Percentiles rank a stretch among this genome's conserved stretches.
Conservation (phyloP, 2,888 invertebrate genomes). For the Drymonia ruficornis region DNA sequence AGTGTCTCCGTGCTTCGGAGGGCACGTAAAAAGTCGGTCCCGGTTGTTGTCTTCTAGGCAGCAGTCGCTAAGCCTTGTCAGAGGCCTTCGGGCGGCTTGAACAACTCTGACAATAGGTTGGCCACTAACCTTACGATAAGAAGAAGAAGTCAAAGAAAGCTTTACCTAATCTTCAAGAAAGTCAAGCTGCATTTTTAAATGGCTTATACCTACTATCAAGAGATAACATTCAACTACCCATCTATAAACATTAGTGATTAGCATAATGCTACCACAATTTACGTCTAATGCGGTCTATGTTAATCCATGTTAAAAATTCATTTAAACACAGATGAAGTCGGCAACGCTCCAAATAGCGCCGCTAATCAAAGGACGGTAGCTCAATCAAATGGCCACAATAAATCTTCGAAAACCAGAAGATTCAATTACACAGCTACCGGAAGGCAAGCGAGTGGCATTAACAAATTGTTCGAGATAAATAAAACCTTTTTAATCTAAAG, state of each 20-base stretch:
- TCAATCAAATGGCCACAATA: conserved; percentile 67
- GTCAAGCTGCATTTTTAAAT: no score
- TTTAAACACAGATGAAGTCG: conserved; percentile 51
- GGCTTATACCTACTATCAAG: no score
- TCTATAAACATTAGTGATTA: not conserved
- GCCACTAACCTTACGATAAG: no score
- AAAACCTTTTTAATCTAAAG: conserved; percentile 75
- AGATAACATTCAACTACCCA: no score
- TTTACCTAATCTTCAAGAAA: no score
- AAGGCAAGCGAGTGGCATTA: conserved; percentile 78
- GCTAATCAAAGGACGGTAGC: conserved; percentile 79
- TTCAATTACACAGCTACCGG: conserved; percentile 83
- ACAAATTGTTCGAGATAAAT: conserved; percentile 83
- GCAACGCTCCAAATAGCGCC: conserved; percentile 50
- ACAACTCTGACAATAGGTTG: no score
- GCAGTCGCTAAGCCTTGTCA: no score
- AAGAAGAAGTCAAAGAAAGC: no score
- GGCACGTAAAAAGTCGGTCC: no score
- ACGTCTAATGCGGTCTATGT: not conserved
- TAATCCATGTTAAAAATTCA: conserved; percentile 6
- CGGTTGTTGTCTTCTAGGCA: no score
- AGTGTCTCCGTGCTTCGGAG: no score
- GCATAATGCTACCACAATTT: not conserved
- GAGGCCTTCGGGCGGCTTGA: no score
- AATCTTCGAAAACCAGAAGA: conserved; percentile 81